Base-by-base conservation (phyloP, 2,888 invertebrate genomes). In the Trichogramma evanescens region DNA sequence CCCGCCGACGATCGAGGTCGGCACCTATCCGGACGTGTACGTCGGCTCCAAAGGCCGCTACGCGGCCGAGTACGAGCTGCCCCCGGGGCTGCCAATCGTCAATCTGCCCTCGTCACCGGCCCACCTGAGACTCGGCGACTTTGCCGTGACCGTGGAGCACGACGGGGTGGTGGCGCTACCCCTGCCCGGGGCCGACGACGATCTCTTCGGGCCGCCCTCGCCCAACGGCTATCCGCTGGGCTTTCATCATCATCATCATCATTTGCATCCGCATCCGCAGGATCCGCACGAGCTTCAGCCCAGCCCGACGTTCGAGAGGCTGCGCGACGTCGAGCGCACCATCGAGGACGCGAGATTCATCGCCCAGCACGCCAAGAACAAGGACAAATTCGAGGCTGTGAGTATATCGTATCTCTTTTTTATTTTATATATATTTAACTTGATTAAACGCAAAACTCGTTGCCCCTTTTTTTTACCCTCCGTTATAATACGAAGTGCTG, bases 321-420 rank as follows among this genome's bases (percentile, higher is more conserved):
- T 90, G 68, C 85, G 89, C 77, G 91, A 91, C 80, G 89, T 93
- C 85, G 93, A 94, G 80, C 92, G 92, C 80, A 92, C 94, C 72
- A 88, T 93, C 79, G 91, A 92, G 77, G 93, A 93, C 71, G 92
- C 94, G 68, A 87, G 91, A 74, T 95, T 95, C 80, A 93, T 95
- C 81, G 94, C 94, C 75, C 95, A 95, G 81, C 95, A 95, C 79
- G 92, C 93, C 79, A 90, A 88, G 80, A 95, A 95, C 82, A 92
- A 93, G 81, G 94, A 95, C 81, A 91, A 90, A 79, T 95, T 93
- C 79, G 93, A 93, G 80, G 91, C 89, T 80, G 94, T 94, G 83
- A 89, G 91, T 88, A n/a, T n/a, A n/a, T n/a, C n/a, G n/a, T n/a
- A n/a, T n/a, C n/a, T n/a, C n/a, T n/a, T n/a, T n/a, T n/a, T n/a